phyloP scores from a whole-genome alignment of 2,888 invertebrate genomes.

The Reticulitermes lucifugus region DNA sequence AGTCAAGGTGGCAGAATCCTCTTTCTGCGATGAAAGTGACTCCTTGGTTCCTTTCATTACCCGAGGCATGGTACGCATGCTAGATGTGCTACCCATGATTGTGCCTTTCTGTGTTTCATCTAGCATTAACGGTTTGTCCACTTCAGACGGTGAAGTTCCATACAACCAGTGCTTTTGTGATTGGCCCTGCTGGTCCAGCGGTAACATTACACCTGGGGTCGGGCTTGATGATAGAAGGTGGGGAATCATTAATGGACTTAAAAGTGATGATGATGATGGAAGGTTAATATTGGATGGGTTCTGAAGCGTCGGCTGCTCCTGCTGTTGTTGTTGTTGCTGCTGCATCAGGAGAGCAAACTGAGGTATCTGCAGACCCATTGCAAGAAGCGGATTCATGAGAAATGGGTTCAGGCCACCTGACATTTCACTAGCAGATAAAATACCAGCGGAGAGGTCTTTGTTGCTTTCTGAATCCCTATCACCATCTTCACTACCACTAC shows the following conservation, averaged over 20 bases:
- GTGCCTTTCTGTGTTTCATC: conserved; percentile 44
- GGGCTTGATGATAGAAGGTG: conserved; percentile 29
- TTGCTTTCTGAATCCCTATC: conserved; percentile 22
- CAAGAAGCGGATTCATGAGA: conserved; percentile 48
- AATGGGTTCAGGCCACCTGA: conserved; percentile 14
- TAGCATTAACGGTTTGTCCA: conserved; percentile 13
- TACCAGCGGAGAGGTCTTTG: background rate
- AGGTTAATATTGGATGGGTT: conserved; percentile 6
- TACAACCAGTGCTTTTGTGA: conserved; percentile 3
- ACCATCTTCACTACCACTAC: conserved; percentile 35
- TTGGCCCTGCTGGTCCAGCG: conserved; percentile 20
- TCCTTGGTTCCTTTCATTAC: conserved; percentile 37
- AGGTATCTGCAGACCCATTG: conserved; percentile 49
- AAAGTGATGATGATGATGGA: conserved; percentile 41
- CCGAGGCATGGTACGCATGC: conserved; percentile 25
- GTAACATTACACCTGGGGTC: conserved; percentile 27
- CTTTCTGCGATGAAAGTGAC: conserved; percentile 25
- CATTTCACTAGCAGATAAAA: background rate
- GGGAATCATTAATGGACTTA: conserved; percentile 44
- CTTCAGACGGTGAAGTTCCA: conserved; percentile 18
- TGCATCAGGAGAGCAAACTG: conserved; percentile 49
- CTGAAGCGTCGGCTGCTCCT: background rate
- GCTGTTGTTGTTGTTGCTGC: conserved; percentile 40
- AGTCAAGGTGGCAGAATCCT: conserved; percentile 34
- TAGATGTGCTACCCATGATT: conserved; percentile 42